These are phyloP conservation scores for Oligia fasciuncula DNA, from an alignment of 2,888 invertebrate genomes.

Conservation along the genomic window DNA sequence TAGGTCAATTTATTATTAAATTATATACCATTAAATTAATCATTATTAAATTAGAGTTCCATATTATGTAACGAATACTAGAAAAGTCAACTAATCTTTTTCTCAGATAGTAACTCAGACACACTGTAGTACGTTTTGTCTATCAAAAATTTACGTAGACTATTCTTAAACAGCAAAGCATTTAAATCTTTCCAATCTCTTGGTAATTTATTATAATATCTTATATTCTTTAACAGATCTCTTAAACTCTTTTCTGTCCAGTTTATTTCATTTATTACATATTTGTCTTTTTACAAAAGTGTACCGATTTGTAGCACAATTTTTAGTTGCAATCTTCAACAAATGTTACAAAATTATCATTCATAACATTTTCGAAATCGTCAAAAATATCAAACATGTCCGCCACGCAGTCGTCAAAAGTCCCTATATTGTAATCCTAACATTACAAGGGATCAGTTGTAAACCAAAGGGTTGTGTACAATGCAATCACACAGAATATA, in stretches of 20 bases:
- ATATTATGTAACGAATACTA: no score
- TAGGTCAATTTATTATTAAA: no score
- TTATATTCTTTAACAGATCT: neutral
- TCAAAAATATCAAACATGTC: constrained; percentile 57
- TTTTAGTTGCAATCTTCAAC: neutral
- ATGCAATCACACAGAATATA: constrained; percentile 66
- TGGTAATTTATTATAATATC: no score
- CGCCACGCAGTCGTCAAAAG: constrained; percentile 40
- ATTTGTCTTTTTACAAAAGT: neutral
- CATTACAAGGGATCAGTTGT: constrained; percentile 62
- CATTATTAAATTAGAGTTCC: no score
- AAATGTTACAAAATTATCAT: constrained; percentile 26
- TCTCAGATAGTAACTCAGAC: no score
- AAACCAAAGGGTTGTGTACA: constrained; percentile 64
- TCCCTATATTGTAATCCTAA: constrained; percentile 62
- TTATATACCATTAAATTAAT: no score
- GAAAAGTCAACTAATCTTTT: no score
- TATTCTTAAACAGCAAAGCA: no score
- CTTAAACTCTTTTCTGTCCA: neutral
- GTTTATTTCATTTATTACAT: neutral
- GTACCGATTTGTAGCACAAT: neutral
- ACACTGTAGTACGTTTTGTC: no score
- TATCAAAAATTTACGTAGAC: no score
- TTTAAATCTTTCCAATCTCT: no score
- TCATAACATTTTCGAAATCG: constrained; percentile 12